These are phyloP conservation scores for Nephila pilipes DNA, from an alignment of 1,140 invertebrate genomes.

Conservation along the genomic window DNA sequence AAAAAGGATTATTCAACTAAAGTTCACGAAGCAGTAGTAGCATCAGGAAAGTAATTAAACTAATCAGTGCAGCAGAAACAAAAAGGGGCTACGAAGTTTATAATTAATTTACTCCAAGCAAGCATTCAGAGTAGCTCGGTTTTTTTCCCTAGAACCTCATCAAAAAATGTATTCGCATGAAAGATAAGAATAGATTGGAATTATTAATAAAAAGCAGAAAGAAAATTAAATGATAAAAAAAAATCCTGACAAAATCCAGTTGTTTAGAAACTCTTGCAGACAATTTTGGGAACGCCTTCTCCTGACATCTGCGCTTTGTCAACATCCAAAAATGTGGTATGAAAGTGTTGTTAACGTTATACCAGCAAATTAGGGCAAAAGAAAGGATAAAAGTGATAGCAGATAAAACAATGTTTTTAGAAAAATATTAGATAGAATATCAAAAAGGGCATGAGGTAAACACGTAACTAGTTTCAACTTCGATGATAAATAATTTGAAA, in stretches of 20 bases:
- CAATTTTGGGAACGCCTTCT: conserved; percentile 28
- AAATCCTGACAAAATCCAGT: conserved; percentile 62
- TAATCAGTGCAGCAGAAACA: conserved; percentile 75
- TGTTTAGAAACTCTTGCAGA: conserved; percentile 34
- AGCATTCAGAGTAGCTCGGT: neutral
- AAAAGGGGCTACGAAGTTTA: conserved; percentile 66
- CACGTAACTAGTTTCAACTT: too few relatives aligned
- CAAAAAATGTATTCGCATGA: conserved; percentile 60
- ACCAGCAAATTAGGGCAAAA: neutral
- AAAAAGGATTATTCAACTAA: conserved; percentile 18
- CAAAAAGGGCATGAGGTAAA: neutral
- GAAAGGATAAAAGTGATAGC: neutral
- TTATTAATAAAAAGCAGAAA: conserved; percentile 51
- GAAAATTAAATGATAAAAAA: conserved; percentile 20
- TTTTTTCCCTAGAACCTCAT: conserved; percentile 46
- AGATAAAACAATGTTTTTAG: neutral
- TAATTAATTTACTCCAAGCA: conserved; percentile 71
- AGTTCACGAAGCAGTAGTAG: conserved; percentile 40
- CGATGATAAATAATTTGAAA: too few relatives aligned
- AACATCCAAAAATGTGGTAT: conserved; percentile 20
- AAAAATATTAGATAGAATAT: neutral
- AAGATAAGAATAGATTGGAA: conserved; percentile 57
- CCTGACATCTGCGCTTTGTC: conserved; percentile 55
- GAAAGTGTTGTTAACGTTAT: neutral
- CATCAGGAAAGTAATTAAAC: conserved; percentile 74